Evolutionary conservation across 2,888 invertebrate species (phyloP).

Genomic region (Acleris holmiana): DNA sequence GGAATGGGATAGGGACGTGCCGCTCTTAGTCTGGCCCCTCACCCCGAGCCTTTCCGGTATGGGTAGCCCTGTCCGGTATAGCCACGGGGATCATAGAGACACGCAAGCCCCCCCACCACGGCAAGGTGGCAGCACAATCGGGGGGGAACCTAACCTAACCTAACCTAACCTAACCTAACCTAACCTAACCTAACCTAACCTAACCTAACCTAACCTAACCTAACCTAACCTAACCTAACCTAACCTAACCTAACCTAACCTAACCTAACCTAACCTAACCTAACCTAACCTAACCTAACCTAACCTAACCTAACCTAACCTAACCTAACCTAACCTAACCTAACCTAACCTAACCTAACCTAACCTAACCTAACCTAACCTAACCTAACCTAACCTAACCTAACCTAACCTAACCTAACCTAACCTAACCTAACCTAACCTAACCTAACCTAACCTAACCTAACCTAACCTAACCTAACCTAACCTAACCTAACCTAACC

Average conservation of each 20-base stretch:
- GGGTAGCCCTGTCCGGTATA: no score
- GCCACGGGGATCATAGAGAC: no score
- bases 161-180: constrained; percentile 10
- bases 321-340: constrained; percentile 10
- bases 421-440: constrained; percentile 10
- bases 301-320: constrained; percentile 10
- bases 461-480: constrained; percentile 10
- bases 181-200: constrained; percentile 10
- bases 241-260: constrained; percentile 10
- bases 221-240: constrained; percentile 10
- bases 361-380: constrained; percentile 10
- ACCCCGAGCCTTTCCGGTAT: no score
- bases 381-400: constrained; percentile 10
- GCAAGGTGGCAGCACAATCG: no score
- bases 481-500: constrained; percentile 10
- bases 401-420: constrained; percentile 10
- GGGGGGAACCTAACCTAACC: no score
- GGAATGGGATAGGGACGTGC: no score
- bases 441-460: constrained; percentile 10
- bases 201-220: constrained; percentile 10
- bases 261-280: constrained; percentile 10
- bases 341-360: constrained; percentile 10
- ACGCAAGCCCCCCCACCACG: no score
- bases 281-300: constrained; percentile 10
- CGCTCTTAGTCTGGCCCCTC: no score